Evolutionary conservation across 1,140 invertebrate species (phyloP).

Genomic region (Scaptomyza graminum): DNA sequence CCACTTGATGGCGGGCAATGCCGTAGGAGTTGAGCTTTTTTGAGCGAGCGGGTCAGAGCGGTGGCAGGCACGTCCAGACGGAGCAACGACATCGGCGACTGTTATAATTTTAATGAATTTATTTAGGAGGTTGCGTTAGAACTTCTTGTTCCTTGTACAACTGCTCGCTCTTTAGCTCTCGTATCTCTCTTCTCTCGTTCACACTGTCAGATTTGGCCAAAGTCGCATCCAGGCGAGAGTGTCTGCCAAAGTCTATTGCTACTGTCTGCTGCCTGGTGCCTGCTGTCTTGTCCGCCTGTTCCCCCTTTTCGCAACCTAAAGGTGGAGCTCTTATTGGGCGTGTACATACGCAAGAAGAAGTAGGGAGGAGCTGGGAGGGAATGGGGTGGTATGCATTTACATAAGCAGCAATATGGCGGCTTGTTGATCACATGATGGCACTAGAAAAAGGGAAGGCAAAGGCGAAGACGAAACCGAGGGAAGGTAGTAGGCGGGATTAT

Average conservation of each 20-base stretch:
- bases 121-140: slow-evolving; percentile 72
- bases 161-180: neutral
- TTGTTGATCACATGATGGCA: slow-evolving; percentile 40
- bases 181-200: slow-evolving; percentile 19
- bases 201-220: slow-evolving; percentile 29
- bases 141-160: slow-evolving; percentile 1
- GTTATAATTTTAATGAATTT: slow-evolving; percentile 82
- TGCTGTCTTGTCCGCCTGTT: neutral
- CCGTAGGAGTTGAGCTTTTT: slow-evolving; percentile 11
- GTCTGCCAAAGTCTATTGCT: neutral
- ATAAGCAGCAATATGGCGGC: slow-evolving; percentile 57
- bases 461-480: slow-evolving; percentile 3
- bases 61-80: slow-evolving; percentile 28
- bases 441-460: neutral
- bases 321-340: slow-evolving; percentile 37
- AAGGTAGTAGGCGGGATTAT: slow-evolving; percentile 25
- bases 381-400: slow-evolving; percentile 28
- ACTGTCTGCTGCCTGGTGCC: neutral
- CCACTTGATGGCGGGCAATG: slow-evolving; percentile 77
- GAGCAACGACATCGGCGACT: slow-evolving; percentile 52
- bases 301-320: neutral
- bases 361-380: too few relatives aligned
- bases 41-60: neutral
- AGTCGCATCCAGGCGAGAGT: neutral
- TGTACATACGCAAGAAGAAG: slow-evolving; percentile 13